Conservation (phyloP, 2,113 vertebrate genomes). For the Alligator sinensis region DNA sequence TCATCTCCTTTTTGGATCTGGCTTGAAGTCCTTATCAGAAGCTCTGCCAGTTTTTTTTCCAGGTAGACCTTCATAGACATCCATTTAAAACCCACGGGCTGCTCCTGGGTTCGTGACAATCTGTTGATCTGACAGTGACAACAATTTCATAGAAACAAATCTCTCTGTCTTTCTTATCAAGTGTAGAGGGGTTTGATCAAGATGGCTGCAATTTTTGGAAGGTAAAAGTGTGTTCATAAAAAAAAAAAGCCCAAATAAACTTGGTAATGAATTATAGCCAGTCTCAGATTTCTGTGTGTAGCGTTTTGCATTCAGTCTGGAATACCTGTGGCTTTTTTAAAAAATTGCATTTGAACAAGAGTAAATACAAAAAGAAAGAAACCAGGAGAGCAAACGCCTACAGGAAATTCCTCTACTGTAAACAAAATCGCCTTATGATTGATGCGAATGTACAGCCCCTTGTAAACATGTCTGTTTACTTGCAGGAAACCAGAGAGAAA, state of each 20-base stretch:
- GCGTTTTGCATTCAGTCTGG: conserved; percentile 53
- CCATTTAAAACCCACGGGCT: too few relatives aligned
- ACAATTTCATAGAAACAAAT: conserved; percentile 40
- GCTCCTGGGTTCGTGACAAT: conserved; percentile 5
- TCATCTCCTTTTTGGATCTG: conserved; percentile 20
- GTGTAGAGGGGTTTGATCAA: conserved; percentile 55
- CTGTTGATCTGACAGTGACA: conserved; percentile 29
- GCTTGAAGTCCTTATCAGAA: not conserved
- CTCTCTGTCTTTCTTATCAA: conserved; percentile 35
- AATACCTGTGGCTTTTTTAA: conserved; percentile 63
- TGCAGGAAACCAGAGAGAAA: conserved; percentile 74
- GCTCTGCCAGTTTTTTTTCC: not conserved
- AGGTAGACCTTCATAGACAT: too few relatives aligned
- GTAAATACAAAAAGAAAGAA: conserved; percentile 76
- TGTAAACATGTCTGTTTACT: conserved; percentile 78
- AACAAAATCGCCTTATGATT: conserved; percentile 77
- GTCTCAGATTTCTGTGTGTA: conserved; percentile 64
- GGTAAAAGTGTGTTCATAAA: conserved; percentile 59
- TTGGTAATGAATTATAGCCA: conserved; percentile 61
- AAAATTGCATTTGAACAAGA: conserved; percentile 68
- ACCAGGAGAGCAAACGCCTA: conserved; percentile 73
- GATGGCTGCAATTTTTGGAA: conserved; percentile 59
- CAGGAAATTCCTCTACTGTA: conserved; percentile 73
- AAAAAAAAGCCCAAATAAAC: conserved; percentile 69
- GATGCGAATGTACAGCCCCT: conserved; percentile 76